Conservation (phyloP, 2,113 vertebrate genomes). For the Clarias gariepinus region DNA sequence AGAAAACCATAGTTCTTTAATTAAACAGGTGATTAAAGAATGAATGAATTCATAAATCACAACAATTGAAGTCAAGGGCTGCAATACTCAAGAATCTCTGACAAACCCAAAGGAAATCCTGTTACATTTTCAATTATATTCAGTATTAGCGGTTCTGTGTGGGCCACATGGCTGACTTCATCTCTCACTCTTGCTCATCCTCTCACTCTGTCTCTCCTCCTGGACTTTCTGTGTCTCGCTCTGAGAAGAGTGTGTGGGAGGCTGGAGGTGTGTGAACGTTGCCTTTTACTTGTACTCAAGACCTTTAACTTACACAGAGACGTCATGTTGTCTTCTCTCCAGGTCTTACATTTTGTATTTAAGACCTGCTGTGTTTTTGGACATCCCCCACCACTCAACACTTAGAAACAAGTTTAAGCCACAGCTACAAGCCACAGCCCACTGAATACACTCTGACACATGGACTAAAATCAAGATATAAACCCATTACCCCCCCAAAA, state of each 20-base stretch:
- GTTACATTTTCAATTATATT: background rate
- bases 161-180: background rate
- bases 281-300: conserved; percentile 58
- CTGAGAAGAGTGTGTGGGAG: conserved; percentile 46
- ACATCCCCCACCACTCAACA: background rate
- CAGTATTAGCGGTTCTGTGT: background rate
- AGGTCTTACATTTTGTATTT: background rate
- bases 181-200: conserved; percentile 2
- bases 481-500: too few species aligned
- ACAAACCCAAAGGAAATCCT: background rate
- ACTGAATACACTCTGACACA: background rate
- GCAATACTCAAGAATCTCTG: background rate
- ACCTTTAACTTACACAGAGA: background rate
- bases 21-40: background rate
- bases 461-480: background rate
- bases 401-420: background rate
- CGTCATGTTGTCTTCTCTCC: background rate
- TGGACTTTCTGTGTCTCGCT: conserved; percentile 10
- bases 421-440: background rate
- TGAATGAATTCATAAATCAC: background rate
- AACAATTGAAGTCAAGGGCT: background rate
- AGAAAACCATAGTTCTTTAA: background rate
- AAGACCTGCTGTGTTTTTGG: background rate
- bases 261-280: conserved; percentile 67
- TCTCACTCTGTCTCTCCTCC: background rate